phyloP scores from a whole-genome alignment of 2,797 vertebrate genomes.

The Sternarchorhynchus goeldii region DNA sequence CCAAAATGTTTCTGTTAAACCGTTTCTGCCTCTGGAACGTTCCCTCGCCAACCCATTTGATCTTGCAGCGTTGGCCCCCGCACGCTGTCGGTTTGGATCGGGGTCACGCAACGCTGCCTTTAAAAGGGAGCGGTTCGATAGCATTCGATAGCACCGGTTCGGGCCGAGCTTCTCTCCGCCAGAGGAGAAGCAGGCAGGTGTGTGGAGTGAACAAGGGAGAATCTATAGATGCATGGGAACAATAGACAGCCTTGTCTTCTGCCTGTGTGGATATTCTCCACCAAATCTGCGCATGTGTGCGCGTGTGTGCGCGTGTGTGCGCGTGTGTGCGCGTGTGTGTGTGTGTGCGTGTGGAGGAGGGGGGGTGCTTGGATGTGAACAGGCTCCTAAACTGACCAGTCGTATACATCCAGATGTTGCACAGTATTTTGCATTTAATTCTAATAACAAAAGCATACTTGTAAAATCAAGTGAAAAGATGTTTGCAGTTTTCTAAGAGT shows the following conservation, averaged over 20 bases:
- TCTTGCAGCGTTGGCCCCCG: conserved; percentile 52
- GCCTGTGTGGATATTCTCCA: background rate
- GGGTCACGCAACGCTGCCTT: conserved; percentile 66
- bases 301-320: too few species aligned
- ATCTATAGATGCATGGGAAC: conserved; percentile 59
- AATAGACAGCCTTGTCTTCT: conserved; percentile 42
- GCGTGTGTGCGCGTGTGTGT: too few species aligned
- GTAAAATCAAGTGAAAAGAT: too few species aligned
- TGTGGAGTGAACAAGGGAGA: conserved; percentile 56
- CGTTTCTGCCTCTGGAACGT: conserved; percentile 59
- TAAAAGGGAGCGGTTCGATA: conserved; percentile 62
- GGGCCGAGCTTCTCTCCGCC: conserved; percentile 41
- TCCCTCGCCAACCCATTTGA: conserved; percentile 61
- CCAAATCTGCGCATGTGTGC: background rate
- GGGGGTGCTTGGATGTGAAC: background rate
- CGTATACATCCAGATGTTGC: too few species aligned
- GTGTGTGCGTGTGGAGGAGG: too few species aligned
- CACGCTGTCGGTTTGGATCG: conserved; percentile 62
- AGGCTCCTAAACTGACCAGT: background rate
- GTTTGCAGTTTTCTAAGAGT: background rate
- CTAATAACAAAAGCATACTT: too few species aligned
- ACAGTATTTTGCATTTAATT: too few species aligned
- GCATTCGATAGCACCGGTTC: conserved; percentile 64
- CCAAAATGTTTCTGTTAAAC: conserved; percentile 43
- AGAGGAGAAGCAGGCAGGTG: conserved; percentile 50